Evolutionary conservation across 1,140 invertebrate genomes (phyloP).

Genomic region (Lepidurus couesii): DNA sequence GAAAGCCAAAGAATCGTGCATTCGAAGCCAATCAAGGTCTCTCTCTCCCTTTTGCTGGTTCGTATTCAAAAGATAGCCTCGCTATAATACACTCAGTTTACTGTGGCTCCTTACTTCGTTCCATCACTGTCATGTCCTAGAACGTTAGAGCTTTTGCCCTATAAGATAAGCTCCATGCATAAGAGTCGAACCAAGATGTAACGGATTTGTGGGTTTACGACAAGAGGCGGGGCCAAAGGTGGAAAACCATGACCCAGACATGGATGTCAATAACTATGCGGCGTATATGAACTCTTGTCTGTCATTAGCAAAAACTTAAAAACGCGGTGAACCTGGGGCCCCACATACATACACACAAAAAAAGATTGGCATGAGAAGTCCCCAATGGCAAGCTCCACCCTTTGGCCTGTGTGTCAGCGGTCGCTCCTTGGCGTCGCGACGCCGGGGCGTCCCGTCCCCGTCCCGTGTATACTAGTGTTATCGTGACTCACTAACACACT

Average conservation of each 20-base stretch:
- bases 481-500: conserved; percentile 18
- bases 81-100: conserved; percentile 16
- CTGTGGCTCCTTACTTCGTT: not conserved
- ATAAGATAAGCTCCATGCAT: conserved; percentile 5
- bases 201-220: not conserved
- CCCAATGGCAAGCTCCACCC: not conserved
- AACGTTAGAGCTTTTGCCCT: not conserved
- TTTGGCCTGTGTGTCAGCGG: conserved; percentile 5
- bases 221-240: not conserved
- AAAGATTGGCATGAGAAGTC: not conserved
- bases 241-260: not conserved
- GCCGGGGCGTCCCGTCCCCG: conserved; percentile 14
- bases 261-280: conserved; percentile 1
- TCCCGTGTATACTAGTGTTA: not conserved
- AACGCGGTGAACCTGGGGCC: not conserved
- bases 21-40: no score
- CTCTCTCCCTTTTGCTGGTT: not conserved
- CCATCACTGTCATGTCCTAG: conserved; percentile 13
- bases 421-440: not conserved
- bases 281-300: not conserved
- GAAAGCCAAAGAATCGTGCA: no score
- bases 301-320: conserved; percentile 1
- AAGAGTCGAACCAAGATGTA: not conserved
- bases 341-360: not conserved
- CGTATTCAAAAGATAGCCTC: not conserved